Conservation (phyloP, 2,113 vertebrate species). For the Onychostoma macrolepis region DNA sequence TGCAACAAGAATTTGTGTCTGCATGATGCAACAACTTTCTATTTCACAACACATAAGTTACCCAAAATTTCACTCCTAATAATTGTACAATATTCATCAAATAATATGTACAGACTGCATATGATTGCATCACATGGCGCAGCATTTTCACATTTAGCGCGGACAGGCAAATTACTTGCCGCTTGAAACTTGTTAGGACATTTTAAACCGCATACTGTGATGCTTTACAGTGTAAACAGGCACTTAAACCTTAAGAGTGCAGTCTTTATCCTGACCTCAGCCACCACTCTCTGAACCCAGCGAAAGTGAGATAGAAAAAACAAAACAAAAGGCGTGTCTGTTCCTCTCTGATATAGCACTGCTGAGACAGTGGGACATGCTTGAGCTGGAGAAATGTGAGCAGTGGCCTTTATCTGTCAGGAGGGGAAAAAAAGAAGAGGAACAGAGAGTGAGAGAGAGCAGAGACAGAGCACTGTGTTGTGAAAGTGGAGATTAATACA, state of each 20-base stretch:
- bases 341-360: conserved; percentile 27
- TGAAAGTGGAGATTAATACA: conserved; percentile 37
- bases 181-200: conserved; percentile 2
- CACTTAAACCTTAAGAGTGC: not conserved
- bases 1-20: not conserved
- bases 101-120: not conserved
- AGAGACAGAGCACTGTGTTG: conserved; percentile 33
- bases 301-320: conserved; percentile 14
- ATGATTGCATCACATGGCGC: not conserved
- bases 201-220: not conserved
- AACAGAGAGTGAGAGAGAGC: conserved; percentile 25
- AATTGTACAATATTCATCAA: not conserved
- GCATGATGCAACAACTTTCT: not conserved
- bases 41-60: not conserved
- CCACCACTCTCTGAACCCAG: not conserved
- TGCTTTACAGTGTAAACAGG: not conserved
- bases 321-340: conserved; percentile 41
- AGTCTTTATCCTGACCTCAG: conserved; percentile 18
- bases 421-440: conserved; percentile 26
- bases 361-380: conserved; percentile 38
- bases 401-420: conserved; percentile 33
- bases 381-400: conserved; percentile 19
- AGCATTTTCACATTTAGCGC: not conserved
- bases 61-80: not conserved
- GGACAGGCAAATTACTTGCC: not conserved